Evolutionary conservation across 2,797 vertebrate genomes (phyloP).

Genomic region (Aphelocoma californica): DNA sequence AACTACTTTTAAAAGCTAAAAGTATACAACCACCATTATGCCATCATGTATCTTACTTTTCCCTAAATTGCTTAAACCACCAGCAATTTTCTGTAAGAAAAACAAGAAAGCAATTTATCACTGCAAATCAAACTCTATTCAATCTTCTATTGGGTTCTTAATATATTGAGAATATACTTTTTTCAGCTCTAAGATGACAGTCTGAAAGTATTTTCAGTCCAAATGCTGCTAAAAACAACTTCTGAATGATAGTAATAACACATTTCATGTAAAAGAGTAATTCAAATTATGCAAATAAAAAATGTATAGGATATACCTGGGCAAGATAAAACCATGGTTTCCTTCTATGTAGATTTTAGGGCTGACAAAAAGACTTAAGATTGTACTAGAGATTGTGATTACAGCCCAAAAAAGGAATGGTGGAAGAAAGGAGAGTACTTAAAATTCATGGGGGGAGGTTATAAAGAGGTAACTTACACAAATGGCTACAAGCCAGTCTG

Average conservation of each 20-base stretch:
- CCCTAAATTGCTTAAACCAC: not conserved
- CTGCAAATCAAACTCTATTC: not conserved
- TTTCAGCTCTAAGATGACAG: not conserved
- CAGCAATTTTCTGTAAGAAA: not conserved
- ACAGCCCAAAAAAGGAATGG: not conserved
- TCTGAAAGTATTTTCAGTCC: not conserved
- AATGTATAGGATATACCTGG: no score
- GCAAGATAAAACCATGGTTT: not conserved
- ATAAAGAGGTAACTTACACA: not conserved
- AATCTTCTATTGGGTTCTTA: not conserved
- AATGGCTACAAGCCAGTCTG: not conserved
- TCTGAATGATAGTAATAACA: not conserved
- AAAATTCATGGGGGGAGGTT: accelerated
- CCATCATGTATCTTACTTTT: not conserved
- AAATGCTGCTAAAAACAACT: not conserved
- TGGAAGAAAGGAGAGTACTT: not conserved
- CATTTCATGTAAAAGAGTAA: not conserved
- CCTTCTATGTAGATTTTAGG: not conserved
- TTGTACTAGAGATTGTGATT: not conserved
- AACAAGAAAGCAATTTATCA: not conserved
- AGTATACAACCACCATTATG: not conserved
- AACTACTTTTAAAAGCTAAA: not conserved
- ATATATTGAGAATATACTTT: not conserved
- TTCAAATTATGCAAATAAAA: not conserved
- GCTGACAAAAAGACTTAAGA: not conserved